Evolutionary conservation across 2,888 invertebrate species (phyloP), one percentile per base, ranked within the genome.

Genomic region (Toxonevra muliebris): DNA sequence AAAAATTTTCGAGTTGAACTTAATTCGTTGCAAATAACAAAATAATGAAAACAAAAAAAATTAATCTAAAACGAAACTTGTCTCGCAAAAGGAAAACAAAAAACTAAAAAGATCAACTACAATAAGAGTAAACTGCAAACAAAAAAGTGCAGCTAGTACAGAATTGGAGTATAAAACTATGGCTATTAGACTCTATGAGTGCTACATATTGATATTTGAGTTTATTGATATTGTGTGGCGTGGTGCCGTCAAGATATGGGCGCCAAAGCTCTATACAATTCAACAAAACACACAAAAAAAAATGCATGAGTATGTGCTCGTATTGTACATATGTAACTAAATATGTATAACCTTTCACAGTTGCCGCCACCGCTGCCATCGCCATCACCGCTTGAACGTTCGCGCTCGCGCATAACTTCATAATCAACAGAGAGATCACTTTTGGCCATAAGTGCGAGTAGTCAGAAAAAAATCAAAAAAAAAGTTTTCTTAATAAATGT

Each of bases 1-100:
- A 79, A 80, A 75, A 74, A 59, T 69, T 59, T 30, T 30, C 54
- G 30, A 62, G 17, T 62, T 59, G 60, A 54, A 53, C 55, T 59
- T 59, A 57, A 58, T 67, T 65, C 43, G 57, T 43, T 67, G 62
- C 67, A 61, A 68, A 61, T 20, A 65, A 60, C 19, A 53, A 15
- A 58, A 68, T 9, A 43, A 55, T 50, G 63, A 61, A 30, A 30
- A 65, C 53, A 59, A 61, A 41, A 58, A 12, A 48, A 12, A 53
- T n/a, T n/a, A 62, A 63, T 7, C 19, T 13, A 50, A 42, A 41
- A 59, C 60, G 13, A 60, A 59, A 54, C 54, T 54, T 48, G 55
- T 53, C 50, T 30, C 52, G 52, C 17, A 52, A 40, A 48, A 11
- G 50, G 30, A 41, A 48, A 61, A 41, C 8, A 59, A 48, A 10